A percentile compares a stretch with the other conserved stretches of the same genome.
Evolutionary conservation across 2,888 invertebrate genomes (phyloP).

Genomic region (Cordilura impudica): DNA sequence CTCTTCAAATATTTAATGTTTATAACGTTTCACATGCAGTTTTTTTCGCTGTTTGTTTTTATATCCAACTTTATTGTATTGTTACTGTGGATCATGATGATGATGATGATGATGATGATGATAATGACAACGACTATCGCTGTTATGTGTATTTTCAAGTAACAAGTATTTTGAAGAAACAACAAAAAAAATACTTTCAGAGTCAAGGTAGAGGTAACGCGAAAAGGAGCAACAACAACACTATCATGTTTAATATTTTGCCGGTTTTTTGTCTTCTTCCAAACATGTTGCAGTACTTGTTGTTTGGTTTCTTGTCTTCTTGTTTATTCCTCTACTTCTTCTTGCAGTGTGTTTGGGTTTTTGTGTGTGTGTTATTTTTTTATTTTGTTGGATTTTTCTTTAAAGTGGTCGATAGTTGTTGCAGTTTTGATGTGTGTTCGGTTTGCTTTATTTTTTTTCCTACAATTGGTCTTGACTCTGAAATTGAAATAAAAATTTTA

Average conservation of each 20-base stretch:
- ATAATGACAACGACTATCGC: background rate
- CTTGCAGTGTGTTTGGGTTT: slow-evolving; percentile 2
- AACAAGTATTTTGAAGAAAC: slow-evolving; percentile 1
- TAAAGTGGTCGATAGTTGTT: slow-evolving; percentile 65
- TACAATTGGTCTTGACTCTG: slow-evolving; percentile 70
- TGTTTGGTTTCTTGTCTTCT: slow-evolving; percentile 41
- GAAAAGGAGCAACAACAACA: slow-evolving; percentile 31
- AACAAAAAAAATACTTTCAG: slow-evolving; percentile 67
- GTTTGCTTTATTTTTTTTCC: background rate
- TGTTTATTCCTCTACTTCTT: slow-evolving; percentile 12
- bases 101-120: background rate
- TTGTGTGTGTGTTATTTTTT: slow-evolving; percentile 31
- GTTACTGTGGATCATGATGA: background rate
- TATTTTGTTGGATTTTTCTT: background rate
- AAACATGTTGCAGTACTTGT: slow-evolving; percentile 48
- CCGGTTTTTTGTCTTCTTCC: slow-evolving; percentile 58
- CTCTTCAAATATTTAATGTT: slow-evolving; percentile 64
- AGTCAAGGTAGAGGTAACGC: slow-evolving; percentile 78
- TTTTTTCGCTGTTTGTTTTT: slow-evolving; percentile 62
- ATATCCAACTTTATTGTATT: slow-evolving; percentile 31
- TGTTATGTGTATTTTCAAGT: slow-evolving; percentile 12
- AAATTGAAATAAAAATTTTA: slow-evolving; percentile 53
- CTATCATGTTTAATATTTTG: slow-evolving; percentile 35
- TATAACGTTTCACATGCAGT: slow-evolving; percentile 75
- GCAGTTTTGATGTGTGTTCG: slow-evolving; percentile 65